Conservation (phyloP, 2,113 vertebrate species). For the Alouatta palliata region DNA sequence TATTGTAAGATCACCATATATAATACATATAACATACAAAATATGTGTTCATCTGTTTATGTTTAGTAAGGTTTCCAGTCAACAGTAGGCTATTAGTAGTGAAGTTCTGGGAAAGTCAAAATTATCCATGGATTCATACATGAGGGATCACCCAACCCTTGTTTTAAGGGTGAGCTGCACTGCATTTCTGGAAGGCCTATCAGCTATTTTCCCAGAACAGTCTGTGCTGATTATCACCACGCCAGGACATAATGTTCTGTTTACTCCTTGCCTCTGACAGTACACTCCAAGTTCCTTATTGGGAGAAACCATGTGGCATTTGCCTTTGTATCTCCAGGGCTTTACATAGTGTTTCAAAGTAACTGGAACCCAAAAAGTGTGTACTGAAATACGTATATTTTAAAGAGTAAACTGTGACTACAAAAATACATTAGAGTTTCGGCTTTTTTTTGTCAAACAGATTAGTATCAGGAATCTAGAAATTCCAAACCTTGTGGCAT, state of each 20-base stretch:
- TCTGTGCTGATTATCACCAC: not conserved
- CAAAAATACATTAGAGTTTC: not conserved
- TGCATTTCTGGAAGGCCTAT: not conserved
- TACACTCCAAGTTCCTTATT: not conserved
- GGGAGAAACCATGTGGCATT: not conserved
- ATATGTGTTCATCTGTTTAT: not conserved
- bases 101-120: not conserved
- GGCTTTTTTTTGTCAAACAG: not conserved
- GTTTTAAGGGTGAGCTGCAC: not conserved
- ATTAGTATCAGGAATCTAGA: not conserved
- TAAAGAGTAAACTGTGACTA: not conserved
- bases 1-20: not conserved
- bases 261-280: not conserved
- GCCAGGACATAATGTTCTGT: not conserved
- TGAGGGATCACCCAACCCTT: not conserved
- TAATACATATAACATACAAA: not conserved
- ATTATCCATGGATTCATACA: not conserved
- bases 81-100: not conserved
- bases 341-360: not conserved
- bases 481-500: not conserved
- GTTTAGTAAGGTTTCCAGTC: not conserved
- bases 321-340: not conserved
- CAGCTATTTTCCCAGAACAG: not conserved
- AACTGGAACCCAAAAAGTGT: not conserved
- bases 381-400: not conserved